Evolutionary conservation across 2,888 invertebrate species (phyloP), one percentile per base, ranked within the genome.

Genomic region (Oligia fasciuncula): DNA sequence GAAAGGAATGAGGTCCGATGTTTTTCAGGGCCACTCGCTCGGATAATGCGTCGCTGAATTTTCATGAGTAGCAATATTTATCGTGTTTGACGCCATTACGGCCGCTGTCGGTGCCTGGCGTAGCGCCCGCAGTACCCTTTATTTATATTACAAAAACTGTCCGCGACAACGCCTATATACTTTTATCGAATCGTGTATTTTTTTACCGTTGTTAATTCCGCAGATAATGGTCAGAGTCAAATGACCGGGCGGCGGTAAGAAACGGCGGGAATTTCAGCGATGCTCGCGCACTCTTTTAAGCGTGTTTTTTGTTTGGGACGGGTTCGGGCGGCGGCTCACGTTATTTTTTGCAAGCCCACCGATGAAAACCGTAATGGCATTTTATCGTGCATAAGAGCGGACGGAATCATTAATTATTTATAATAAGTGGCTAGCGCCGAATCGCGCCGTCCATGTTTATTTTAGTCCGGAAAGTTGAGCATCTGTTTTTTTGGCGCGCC

Each of bases 291-390:
- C 93, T 95, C 95, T 96, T 96, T 96, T 95, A 96, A 95, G 93
- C 92, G 91, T 90, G 91, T 94, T 96, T 96, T 96, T 95, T 96
- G 95, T 92, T 85, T 77, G 85, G 91, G 93, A 92, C 94, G 91
- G 93, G 94, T 94, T 95, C 94, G 94, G 93, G 89, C 94, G 94
- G 93, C 95, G 94, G 94, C 94, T 95, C 94, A 94, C 94, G 93
- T 91, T 87, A 92, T 95, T 96, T 96, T 96, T 96, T 96, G 93
- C 94, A 92, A 91, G 93, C 91, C 93, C 92, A 87, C 93, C 94
- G 94, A 96, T 96, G 96, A 96, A 96, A 96, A 96, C 96, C 96
- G 95, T 96, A 96, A 96, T 96, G 96, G 96, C 96, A 96, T 96
- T 96, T 96, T 96, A 96, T 96, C 95, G 96, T 96, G 96, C 96